These are phyloP conservation scores for Drosophila seguyi DNA, from an alignment of 1,140 invertebrate species.

Conservation along the genomic window DNA sequence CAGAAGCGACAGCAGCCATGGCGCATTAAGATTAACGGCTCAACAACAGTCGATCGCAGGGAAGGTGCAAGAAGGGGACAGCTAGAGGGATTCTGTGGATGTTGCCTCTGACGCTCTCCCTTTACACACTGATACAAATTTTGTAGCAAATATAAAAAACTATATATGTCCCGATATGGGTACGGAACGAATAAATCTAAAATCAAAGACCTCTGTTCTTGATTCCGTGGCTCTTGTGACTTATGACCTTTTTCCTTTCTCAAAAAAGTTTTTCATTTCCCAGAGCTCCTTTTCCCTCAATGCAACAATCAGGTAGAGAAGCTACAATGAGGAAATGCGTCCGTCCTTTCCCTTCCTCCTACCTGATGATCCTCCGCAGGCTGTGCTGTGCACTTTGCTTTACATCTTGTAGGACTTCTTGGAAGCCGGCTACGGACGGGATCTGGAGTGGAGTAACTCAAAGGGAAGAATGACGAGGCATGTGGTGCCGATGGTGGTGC, in stretches of 20 bases:
- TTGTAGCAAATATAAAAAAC: not conserved
- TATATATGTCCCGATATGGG: too few relatives aligned
- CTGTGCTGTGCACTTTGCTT: conserved; percentile 70
- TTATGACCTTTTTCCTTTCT: not conserved
- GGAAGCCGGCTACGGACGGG: conserved; percentile 36
- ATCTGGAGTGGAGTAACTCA: conserved; percentile 31
- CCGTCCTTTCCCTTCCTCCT: conserved; percentile 28
- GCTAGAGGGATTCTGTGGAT: conserved; percentile 18
- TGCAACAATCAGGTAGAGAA: conserved; percentile 57
- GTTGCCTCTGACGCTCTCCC: conserved; percentile 37
- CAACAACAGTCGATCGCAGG: conserved; percentile 37
- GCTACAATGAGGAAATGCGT: conserved; percentile 71
- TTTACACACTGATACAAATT: conserved; percentile 17
- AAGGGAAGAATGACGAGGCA: conserved; percentile 51
- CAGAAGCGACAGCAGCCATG: conserved; percentile 80
- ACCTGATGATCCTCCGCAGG: conserved; percentile 43
- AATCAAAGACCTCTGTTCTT: not conserved
- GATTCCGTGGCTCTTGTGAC: too few relatives aligned
- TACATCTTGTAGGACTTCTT: conserved; percentile 80
- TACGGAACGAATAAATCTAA: too few relatives aligned
- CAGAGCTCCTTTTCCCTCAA: conserved; percentile 12
- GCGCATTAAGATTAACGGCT: conserved; percentile 82
- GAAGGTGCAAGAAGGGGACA: conserved; percentile 36
- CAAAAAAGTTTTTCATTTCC: not conserved
- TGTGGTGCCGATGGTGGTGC: conserved; percentile 40